Evolutionary conservation across 2,888 invertebrate genomes (phyloP).

Genomic region (Agriotes lineatus): DNA sequence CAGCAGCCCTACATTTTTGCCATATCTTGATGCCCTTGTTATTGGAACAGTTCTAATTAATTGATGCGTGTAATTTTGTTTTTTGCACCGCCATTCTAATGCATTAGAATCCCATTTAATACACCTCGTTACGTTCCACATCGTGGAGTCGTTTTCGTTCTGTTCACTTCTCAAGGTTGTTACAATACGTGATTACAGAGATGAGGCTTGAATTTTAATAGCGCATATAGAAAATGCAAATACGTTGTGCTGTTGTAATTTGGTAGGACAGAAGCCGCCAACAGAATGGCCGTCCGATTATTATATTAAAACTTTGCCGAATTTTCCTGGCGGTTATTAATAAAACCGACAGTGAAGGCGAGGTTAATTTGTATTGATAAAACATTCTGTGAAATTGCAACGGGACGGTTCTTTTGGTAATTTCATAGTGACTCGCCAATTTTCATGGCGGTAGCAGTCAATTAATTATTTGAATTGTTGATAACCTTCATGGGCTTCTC

Average conservation of each 20-base stretch:
- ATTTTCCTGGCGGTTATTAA: not conserved
- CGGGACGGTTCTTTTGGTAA: too few species aligned
- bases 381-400: not conserved
- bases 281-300: not conserved
- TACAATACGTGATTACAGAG: slow-evolving; percentile 30
- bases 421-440: too few species aligned
- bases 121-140: slow-evolving; percentile 22
- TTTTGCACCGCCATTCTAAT: not conserved
- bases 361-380: not conserved
- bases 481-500: too few species aligned
- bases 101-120: slow-evolving; percentile 9
- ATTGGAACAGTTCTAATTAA: too few species aligned
- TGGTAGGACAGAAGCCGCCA: not conserved
- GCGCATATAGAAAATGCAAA: slow-evolving; percentile 16
- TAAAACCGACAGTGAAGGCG: slow-evolving; percentile 4
- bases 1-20: too few species aligned
- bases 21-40: too few species aligned
- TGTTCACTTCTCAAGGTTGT: slow-evolving; percentile 32
- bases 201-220: slow-evolving; percentile 19
- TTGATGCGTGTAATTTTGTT: not conserved
- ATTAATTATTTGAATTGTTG: too few species aligned
- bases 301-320: slow-evolving; percentile 10
- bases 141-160: slow-evolving; percentile 25
- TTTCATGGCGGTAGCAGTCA: too few species aligned
- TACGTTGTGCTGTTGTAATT: slow-evolving; percentile 15